These are phyloP conservation scores for Drosophila maculinotata DNA, from an alignment of 2,888 invertebrate genomes.

Conservation along the genomic window DNA sequence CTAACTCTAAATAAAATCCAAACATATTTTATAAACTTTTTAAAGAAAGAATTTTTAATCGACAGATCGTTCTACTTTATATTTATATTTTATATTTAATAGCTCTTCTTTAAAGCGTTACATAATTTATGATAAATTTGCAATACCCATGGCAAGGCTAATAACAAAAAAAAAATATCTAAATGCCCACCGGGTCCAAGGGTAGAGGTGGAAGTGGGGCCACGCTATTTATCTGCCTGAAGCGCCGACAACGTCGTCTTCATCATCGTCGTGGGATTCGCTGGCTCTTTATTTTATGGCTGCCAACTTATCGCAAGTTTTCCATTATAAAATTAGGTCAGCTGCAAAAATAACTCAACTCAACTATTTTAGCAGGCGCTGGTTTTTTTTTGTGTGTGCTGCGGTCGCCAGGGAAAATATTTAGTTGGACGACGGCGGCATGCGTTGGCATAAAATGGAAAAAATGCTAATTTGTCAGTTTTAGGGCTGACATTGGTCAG, in stretches of 20 bases:
- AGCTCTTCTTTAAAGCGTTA: not conserved
- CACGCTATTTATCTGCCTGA: constrained; percentile 76
- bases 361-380: constrained; percentile 69
- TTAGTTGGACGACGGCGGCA: constrained; percentile 57
- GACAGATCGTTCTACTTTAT: too few species aligned
- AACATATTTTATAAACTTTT: not conserved
- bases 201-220: constrained; percentile 35
- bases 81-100: not conserved
- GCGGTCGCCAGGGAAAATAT: constrained; percentile 65
- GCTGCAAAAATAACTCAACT: constrained; percentile 81
- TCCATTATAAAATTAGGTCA: constrained; percentile 83
- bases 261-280: constrained; percentile 38
- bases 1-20: not conserved
- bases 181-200: constrained; percentile 28
- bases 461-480: constrained; percentile 81
- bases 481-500: constrained; percentile 77
- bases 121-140: not conserved
- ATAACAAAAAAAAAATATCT: not conserved
- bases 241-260: constrained; percentile 55
- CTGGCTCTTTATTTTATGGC: constrained; percentile 36
- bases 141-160: not conserved
- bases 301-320: constrained; percentile 79
- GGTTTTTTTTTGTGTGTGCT: constrained; percentile 27
- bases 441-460: constrained; percentile 71
- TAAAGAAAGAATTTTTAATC: too few species aligned